Evolutionary conservation across 1,140 invertebrate species (phyloP).

Genomic region (Aphelenchoides fujianensis): DNA sequence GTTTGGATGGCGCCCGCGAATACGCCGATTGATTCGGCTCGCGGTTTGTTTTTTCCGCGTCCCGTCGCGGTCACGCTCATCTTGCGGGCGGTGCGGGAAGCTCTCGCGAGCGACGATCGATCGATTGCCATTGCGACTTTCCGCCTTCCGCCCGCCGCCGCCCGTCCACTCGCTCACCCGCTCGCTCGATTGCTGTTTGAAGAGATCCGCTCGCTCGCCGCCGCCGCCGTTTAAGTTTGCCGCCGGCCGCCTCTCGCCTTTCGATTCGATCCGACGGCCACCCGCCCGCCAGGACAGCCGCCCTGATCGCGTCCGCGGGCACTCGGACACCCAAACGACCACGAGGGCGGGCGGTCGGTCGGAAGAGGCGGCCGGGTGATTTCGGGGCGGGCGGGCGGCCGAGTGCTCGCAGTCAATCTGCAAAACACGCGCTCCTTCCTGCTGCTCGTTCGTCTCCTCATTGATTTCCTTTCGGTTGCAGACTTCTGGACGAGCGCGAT

Average conservation of each 20-base stretch:
- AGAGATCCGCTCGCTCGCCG: no score
- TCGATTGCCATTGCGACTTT: neutral
- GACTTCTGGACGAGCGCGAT: conserved; percentile 12
- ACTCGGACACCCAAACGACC: no score
- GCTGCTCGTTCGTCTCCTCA: no score
- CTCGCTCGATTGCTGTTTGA: neutral
- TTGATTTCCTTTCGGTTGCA: conserved; percentile 7
- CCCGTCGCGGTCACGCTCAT: neutral
- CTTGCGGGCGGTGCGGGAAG: no score
- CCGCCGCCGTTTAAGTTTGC: neutral
- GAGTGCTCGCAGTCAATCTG: neutral
- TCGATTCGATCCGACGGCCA: neutral
- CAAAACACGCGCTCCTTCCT: neutral
- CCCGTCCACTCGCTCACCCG: neutral
- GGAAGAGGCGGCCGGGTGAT: neutral
- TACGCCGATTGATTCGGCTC: no score
- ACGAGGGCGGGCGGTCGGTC: no score
- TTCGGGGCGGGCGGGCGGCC: neutral
- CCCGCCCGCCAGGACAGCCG: no score
- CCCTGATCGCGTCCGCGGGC: no score
- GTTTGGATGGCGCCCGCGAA: no score
- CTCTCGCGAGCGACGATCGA: no score
- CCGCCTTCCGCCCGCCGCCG: neutral
- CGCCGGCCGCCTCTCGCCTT: neutral
- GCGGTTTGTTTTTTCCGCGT: neutral